phyloP scores from a whole-genome alignment of 2,888 invertebrate genomes.

The Melinaea menophilus region DNA sequence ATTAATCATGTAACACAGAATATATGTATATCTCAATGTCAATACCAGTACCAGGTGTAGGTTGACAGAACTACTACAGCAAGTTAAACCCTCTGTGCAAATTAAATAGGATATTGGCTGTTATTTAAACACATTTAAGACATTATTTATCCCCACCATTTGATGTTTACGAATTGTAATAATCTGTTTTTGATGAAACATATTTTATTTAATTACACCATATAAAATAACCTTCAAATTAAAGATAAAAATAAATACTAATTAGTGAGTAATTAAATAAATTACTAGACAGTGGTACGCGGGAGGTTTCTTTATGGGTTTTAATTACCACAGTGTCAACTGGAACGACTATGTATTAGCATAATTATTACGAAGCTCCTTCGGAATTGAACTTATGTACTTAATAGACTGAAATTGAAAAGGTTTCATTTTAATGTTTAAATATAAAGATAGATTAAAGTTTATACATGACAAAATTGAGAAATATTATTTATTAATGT shows the following conservation, averaged over 20 bases:
- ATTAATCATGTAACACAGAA: slow-evolving; percentile 46
- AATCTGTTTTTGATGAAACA: not conserved
- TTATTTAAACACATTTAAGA: slow-evolving; percentile 24
- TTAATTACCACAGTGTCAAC: slow-evolving; percentile 12
- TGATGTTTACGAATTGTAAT: not conserved
- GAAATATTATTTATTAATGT: too few relatives aligned
- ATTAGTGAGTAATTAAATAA: not conserved
- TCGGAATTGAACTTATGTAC: too few relatives aligned
- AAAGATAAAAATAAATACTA: not conserved
- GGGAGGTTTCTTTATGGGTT: slow-evolving; percentile 19
- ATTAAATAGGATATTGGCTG: slow-evolving; percentile 29
- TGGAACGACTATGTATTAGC: too few relatives aligned
- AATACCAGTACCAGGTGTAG: slow-evolving; percentile 41
- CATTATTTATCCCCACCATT: slow-evolving; percentile 10
- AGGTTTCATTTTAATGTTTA: too few relatives aligned
- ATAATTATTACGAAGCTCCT: too few relatives aligned
- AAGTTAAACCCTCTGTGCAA: slow-evolving; percentile 27
- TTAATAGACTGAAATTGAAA: too few relatives aligned
- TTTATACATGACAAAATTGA: too few relatives aligned
- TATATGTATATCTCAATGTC: slow-evolving; percentile 40
- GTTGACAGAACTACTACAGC: slow-evolving; percentile 39
- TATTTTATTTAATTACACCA: too few relatives aligned
- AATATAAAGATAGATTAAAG: too few relatives aligned
- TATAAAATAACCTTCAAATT: too few relatives aligned
- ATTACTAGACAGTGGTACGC: slow-evolving; percentile 13